Percentiles rank a stretch among this genome's conserved stretches.
Conservation (phyloP, 35 echinoderm and acorn worm species). For the Nesometra sesokonis region DNA sequence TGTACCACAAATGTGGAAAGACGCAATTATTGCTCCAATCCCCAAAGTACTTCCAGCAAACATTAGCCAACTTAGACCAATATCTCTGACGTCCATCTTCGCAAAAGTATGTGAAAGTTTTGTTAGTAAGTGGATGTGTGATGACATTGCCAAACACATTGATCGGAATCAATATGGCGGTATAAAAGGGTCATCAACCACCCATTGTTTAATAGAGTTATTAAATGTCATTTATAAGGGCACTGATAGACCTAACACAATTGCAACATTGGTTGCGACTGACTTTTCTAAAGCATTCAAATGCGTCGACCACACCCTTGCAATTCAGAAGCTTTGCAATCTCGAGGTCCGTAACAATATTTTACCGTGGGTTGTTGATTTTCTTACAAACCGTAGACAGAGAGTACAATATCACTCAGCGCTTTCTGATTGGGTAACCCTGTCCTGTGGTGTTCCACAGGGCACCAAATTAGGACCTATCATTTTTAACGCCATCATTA, state of each 20-base stretch:
- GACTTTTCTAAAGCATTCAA: too few species aligned
- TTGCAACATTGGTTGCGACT: too few species aligned
- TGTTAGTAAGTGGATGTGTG: not conserved
- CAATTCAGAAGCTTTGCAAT: slow-evolving; percentile 10
- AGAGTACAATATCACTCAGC: not conserved
- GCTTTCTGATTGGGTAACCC: too few species aligned
- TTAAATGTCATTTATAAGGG: not conserved
- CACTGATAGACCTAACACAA: too few species aligned
- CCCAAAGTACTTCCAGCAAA: not conserved
- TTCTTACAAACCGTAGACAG: too few species aligned
- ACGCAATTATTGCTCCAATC: slow-evolving; percentile 2
- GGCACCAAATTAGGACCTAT: too few species aligned
- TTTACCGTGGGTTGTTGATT: slow-evolving; percentile 18
- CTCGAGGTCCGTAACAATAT: slow-evolving; percentile 15
- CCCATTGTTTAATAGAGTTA: slow-evolving; percentile 11
- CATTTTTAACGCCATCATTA: too few species aligned
- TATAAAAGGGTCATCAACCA: slow-evolving; percentile 20
- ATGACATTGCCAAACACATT: not conserved
- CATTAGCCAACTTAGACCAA: slow-evolving; percentile 3
- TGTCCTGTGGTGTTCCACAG: too few species aligned
- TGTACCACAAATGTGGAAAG: slow-evolving; percentile 6
- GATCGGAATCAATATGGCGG: not conserved
- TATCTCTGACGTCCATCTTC: not conserved
- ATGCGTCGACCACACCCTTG: too few species aligned
- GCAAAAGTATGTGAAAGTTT: not conserved